Evolutionary conservation across 1,140 invertebrate species (phyloP).

Genomic region (Anoplophora glabripennis): DNA sequence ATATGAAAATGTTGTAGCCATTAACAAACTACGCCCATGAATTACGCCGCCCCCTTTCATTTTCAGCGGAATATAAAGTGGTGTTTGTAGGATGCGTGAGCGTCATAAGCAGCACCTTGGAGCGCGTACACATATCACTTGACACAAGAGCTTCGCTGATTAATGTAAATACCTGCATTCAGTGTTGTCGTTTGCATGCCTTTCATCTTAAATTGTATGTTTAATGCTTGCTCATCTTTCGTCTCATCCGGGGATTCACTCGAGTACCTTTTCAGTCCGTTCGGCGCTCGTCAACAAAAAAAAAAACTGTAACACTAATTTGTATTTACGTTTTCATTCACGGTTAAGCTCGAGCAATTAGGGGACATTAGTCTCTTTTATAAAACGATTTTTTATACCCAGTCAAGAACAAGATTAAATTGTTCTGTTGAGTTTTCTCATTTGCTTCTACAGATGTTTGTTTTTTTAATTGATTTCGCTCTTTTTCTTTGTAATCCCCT

Average conservation of each 20-base stretch:
- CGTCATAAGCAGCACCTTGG: slow-evolving; percentile 23
- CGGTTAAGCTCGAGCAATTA: no score
- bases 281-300: not conserved
- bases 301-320: no score
- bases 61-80: slow-evolving; percentile 23
- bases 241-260: slow-evolving; percentile 1
- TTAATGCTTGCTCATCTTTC: slow-evolving; percentile 27
- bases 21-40: not conserved
- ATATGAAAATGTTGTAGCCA: not conserved
- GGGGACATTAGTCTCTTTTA: no score
- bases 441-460: no score
- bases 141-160: slow-evolving; percentile 22
- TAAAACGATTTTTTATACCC: no score
- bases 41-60: slow-evolving; percentile 21
- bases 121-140: slow-evolving; percentile 24
- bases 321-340: no score
- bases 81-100: slow-evolving; percentile 27
- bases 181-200: slow-evolving; percentile 26
- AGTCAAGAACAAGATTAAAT: no score
- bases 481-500: no score
- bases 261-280: not conserved
- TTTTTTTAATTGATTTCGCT: no score
- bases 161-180: slow-evolving; percentile 35
- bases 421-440: no score
- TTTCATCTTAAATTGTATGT: slow-evolving; percentile 29